Conservation (phyloP, 2,113 vertebrate species). For the Sciurus niger region DNA sequence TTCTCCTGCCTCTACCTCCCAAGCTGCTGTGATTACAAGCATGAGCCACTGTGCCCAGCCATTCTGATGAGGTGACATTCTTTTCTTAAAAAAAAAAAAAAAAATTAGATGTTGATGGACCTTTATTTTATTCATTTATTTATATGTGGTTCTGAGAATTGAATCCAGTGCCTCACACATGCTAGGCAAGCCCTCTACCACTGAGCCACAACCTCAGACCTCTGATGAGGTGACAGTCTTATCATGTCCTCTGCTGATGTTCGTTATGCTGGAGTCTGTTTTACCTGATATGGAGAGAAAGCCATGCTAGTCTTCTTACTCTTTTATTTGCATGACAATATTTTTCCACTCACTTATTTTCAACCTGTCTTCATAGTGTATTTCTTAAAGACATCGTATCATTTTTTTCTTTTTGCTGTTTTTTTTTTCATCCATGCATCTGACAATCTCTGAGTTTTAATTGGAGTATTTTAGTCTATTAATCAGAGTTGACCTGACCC, state of each 20-base stretch:
- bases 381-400: neutral
- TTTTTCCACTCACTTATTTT: slow-evolving; percentile 26
- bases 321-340: neutral
- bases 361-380: neutral
- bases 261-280: neutral
- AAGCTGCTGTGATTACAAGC: too few species aligned
- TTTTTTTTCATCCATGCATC: neutral
- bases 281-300: neutral
- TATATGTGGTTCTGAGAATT: too few species aligned
- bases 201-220: too few species aligned
- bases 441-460: slow-evolving; percentile 56
- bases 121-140: too few species aligned
- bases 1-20: too few species aligned
- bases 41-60: too few species aligned
- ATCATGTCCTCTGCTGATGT: neutral
- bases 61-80: neutral
- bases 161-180: too few species aligned
- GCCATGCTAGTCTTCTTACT: neutral
- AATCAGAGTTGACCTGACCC: slow-evolving; percentile 25
- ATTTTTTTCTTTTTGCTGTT: neutral
- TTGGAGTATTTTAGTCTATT: slow-evolving; percentile 41
- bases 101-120: too few species aligned
- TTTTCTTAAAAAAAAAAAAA: neutral
- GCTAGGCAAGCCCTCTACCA: too few species aligned
- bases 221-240: neutral